Evolutionary conservation across 2,888 invertebrate species (phyloP), one percentile per base, ranked within the genome.

Genomic region (Magallana nippona): DNA sequence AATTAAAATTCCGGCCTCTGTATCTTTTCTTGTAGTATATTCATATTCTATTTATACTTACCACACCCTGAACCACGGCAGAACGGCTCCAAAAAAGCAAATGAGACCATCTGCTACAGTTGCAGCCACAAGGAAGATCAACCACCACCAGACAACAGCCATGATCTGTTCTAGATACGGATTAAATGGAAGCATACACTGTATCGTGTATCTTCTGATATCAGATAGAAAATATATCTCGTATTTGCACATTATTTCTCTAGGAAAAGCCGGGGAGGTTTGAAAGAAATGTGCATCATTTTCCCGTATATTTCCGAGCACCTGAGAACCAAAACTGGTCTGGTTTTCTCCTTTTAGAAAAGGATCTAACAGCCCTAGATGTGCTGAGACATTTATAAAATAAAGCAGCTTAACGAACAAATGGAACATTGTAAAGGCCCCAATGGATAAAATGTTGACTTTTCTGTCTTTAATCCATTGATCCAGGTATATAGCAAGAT

Each of bases 101-200:
- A 71, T 5, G 10, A 71, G 13, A 13, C 71, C 71, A 22, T 71
- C 71, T 15, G 27, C 71, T 15, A 71, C 71, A 1, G 27, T 71
- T 22, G 27, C 71, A 15, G 71, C 27, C 5, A 71, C 27, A 71
- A 15, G 22, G 27, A 71, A 71, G 11, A 71, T 27, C 27, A 71
- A 32, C 71, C 71, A 71, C 71, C 71, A 71, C 71, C 71, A 71
- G 27, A 32, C 71, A 11, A 27, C 71, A 22, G 32, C 71, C 71
- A 71, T 71, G 15, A 71, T 27, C 71, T 27, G 71, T 15, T 71
- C 71, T 17, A 71, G 27, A 27, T 71, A 71, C 2, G 71, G 71
- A 27, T 71, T 71, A 5, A 71, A 22, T 71, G 71, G 71, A 22
- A 71, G 15, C 13, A 15, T 71, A 71, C 71, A 71, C 71, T 71